These are phyloP conservation scores for Herpetotheres cachinnans DNA, from an alignment of 2,113 vertebrate species.

Conservation along the genomic window DNA sequence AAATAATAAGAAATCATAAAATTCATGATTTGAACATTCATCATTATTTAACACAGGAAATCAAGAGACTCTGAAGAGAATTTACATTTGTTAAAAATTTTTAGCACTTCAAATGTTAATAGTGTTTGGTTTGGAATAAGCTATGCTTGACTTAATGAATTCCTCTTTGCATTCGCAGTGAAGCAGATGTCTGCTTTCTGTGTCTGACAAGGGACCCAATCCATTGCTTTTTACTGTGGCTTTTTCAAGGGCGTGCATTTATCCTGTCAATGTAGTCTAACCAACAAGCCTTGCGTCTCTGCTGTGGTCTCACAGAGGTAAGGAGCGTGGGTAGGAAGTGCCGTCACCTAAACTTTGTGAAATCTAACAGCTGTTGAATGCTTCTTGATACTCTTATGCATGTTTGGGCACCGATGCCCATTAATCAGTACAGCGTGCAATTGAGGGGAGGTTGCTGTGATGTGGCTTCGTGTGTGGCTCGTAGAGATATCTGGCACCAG, in stretches of 20 bases:
- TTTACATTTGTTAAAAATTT: constrained; percentile 3
- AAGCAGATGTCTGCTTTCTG: constrained; percentile 54
- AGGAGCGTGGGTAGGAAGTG: background rate
- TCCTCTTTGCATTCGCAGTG: constrained; percentile 14
- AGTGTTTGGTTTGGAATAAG: constrained; percentile 31
- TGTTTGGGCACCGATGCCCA: background rate
- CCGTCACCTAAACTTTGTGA: background rate
- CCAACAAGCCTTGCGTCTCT: background rate
- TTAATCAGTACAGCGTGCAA: background rate
- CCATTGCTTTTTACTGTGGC: constrained; percentile 3
- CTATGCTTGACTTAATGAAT: constrained; percentile 56
- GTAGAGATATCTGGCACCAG: background rate
- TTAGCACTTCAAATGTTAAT: constrained; percentile 26
- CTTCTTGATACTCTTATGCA: background rate
- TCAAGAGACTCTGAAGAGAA: background rate
- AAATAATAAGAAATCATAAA: constrained; percentile 1
- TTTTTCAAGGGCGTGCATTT: constrained; percentile 15
- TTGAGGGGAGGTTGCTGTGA: background rate
- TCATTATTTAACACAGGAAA: constrained; percentile 32
- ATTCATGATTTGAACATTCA: background rate
- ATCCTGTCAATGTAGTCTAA: background rate
- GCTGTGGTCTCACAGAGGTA: background rate
- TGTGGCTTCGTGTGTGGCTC: background rate
- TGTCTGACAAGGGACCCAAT: constrained; percentile 30
- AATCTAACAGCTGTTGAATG: background rate